Conservation (phyloP, 2,797 vertebrate genomes). For the Antrozous pallidus region DNA sequence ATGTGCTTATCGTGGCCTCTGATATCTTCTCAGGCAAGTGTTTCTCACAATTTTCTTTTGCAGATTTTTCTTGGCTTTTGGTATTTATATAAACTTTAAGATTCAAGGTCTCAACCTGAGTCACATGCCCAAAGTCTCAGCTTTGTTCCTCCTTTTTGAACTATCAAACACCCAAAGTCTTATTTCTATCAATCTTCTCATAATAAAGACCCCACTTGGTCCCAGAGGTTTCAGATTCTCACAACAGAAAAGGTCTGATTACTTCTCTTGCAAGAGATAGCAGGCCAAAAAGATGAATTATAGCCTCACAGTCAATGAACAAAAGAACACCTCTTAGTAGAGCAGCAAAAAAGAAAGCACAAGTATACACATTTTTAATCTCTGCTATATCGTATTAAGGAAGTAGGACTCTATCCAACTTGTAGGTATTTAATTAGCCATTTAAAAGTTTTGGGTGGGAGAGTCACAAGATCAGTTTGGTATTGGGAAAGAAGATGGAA, state of each 20-base stretch:
- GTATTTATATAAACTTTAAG: background rate
- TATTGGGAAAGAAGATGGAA: background rate
- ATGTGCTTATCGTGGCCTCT: background rate
- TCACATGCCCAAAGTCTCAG: background rate
- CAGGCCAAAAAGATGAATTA: background rate
- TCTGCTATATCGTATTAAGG: constrained; percentile 49
- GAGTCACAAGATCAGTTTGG: constrained; percentile 36
- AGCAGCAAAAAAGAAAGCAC: background rate
- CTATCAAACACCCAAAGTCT: background rate
- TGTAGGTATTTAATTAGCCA: constrained; percentile 20
- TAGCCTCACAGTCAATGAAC: background rate
- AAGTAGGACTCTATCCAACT: constrained; percentile 34
- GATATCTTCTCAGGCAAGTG: background rate
- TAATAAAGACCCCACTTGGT: background rate
- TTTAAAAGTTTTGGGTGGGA: constrained; percentile 43
- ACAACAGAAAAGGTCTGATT: background rate
- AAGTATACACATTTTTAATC: background rate
- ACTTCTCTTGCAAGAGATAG: background rate
- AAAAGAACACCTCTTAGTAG: background rate
- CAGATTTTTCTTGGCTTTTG: background rate
- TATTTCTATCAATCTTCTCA: background rate
- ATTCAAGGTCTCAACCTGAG: background rate
- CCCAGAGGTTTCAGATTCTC: background rate
- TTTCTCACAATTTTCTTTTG: background rate
- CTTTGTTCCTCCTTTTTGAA: background rate